These are phyloP conservation scores for Nomada ferruginata DNA, from an alignment of 2,888 invertebrate genomes.

Conservation along the genomic window DNA sequence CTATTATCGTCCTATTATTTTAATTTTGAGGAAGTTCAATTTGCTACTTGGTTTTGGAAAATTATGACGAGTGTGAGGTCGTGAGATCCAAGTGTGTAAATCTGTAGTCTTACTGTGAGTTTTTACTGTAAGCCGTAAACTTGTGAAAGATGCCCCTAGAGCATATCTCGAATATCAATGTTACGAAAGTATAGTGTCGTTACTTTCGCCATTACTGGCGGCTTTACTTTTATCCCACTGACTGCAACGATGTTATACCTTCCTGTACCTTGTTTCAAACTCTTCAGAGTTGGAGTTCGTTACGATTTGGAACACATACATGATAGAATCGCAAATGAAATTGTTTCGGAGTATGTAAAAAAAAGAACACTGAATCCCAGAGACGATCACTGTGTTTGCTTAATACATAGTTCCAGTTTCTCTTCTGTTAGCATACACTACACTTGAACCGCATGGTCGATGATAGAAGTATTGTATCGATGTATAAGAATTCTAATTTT, in stretches of 20 bases:
- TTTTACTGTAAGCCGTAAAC: slow-evolving; percentile 20
- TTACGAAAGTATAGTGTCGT: slow-evolving; percentile 27
- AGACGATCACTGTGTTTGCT: not conserved
- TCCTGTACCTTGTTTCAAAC: slow-evolving; percentile 1
- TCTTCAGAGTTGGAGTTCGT: not conserved
- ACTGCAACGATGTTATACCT: not conserved
- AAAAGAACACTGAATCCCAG: not conserved
- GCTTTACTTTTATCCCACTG: not conserved
- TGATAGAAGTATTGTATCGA: too few relatives aligned
- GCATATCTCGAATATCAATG: slow-evolving; percentile 35
- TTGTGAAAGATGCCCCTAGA: slow-evolving; percentile 36
- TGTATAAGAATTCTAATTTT: too few relatives aligned
- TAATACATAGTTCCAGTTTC: not conserved
- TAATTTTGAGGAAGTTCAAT: too few relatives aligned
- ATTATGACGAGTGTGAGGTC: not conserved
- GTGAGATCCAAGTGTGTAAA: not conserved
- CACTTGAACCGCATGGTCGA: too few relatives aligned
- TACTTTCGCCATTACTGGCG: slow-evolving; percentile 36
- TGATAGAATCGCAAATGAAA: not conserved
- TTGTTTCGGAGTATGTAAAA: not conserved
- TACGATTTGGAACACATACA: not conserved
- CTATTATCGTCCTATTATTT: not conserved
- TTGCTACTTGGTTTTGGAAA: not conserved
- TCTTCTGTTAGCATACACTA: not conserved
- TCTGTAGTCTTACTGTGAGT: slow-evolving; percentile 14